Conservation (phyloP, 92 coral and sea anemone species). For the Parazoanthus darwini region DNA sequence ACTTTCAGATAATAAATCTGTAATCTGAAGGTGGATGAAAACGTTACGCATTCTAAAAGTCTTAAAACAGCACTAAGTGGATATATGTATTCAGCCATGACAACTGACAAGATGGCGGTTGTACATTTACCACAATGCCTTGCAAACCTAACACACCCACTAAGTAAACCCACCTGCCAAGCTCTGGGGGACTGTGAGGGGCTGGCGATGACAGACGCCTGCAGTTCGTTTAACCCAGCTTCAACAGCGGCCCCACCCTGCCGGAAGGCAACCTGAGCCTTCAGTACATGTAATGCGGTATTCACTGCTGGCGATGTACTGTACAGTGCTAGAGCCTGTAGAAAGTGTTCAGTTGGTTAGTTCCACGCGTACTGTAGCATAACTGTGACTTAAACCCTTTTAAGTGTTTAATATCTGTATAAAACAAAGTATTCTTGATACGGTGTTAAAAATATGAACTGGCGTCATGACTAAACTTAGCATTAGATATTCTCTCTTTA, state of each 20-base stretch:
- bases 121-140: no score
- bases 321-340: conserved; percentile 80
- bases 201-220: conserved; percentile 75
- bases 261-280: conserved; percentile 75
- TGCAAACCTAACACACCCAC: no score
- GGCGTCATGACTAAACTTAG: no score
- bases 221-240: conserved; percentile 61
- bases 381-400: no score
- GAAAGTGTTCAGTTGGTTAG: background rate
- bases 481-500: no score
- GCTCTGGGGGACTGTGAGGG: conserved; percentile 76
- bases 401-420: no score
- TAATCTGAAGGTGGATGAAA: background rate
- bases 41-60: background rate
- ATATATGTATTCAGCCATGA: background rate
- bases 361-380: background rate
- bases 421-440: no score
- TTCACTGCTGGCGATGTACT: conserved; percentile 52
- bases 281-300: conserved; percentile 74
- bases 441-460: no score
- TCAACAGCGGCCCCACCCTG: conserved; percentile 64
- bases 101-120: background rate
- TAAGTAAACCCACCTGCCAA: conserved; percentile 78
- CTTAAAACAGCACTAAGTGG: background rate
- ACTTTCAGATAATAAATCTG: background rate